These are phyloP conservation scores for Xestia rhomboidea DNA, from an alignment of 2,888 invertebrate species.

Conservation along the genomic window DNA sequence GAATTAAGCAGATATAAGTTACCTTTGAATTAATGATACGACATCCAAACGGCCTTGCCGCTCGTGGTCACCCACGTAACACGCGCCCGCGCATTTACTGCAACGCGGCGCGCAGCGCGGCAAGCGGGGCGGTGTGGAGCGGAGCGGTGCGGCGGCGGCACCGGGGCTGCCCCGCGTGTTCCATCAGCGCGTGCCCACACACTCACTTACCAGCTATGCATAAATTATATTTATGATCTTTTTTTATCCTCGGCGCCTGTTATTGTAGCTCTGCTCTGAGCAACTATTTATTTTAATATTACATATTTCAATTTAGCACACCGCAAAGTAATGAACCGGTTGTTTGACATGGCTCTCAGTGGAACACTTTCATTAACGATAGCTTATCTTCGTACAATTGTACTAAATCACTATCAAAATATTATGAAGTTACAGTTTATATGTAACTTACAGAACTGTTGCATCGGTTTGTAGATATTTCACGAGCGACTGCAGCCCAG, in stretches of 20 bases:
- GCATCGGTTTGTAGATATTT: not conserved
- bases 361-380: not conserved
- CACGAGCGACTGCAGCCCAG: not conserved
- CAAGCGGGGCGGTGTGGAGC: not conserved
- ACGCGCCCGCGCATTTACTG: not conserved
- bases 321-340: not conserved
- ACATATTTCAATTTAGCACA: not conserved
- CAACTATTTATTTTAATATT: conserved; percentile 18
- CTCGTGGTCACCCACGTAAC: not conserved
- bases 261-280: not conserved
- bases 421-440: not conserved
- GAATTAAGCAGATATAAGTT: not conserved
- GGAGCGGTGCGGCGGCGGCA: not conserved
- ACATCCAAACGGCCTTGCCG: conserved; percentile 9
- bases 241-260: not conserved
- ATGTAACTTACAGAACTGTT: not conserved
- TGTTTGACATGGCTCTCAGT: not conserved
- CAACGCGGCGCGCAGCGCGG: not conserved
- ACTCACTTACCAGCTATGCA: not conserved
- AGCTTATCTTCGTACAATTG: not conserved
- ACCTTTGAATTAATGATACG: not conserved
- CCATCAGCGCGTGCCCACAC: conserved; percentile 11
- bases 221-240: conserved; percentile 25
- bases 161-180: conserved; percentile 38
- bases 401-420: not conserved